Evolutionary conservation across 2,113 vertebrate genomes (phyloP), one percentile per base, ranked within the genome.

Genomic region (Mesembrinibis cayennensis): DNA sequence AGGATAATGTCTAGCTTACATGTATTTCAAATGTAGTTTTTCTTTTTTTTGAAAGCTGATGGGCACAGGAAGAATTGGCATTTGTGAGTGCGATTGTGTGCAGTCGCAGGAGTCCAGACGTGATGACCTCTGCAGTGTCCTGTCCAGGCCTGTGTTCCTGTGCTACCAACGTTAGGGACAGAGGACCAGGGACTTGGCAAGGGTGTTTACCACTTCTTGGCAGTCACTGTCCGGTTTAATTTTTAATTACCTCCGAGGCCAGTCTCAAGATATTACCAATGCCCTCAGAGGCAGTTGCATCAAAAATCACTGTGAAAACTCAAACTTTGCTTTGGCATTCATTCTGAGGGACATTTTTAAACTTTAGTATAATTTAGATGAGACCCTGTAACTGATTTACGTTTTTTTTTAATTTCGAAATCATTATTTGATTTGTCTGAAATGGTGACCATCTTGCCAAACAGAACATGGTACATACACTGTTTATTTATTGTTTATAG

Each of bases 271-370:
- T 95, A 79, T 44, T 62, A 59, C 49, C 42, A 59, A 30, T 88
- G 74, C 38, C 70, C 74, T 90, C 53, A 17, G 45, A 85, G 58
- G 5, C 49, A 80, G 53, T 95, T 94, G 70, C 32, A 0, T 94
- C 78, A 93, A 73, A 82, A 94, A 93, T 94, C 49, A 71, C 70
- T 66, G 50, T n/a, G 42, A 93, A 95, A 95, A 62, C 22, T 42
- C 66, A 95, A 95, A 70, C 81, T 92, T 91, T 95, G 40, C 26
- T 95, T 97, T 94, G 84, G 83, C 89, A 80, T 77, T 87, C 2
- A 3, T 93, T 91, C 89, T 79, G 73, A 87, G 66, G 42, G 58
- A 45, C 13, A 82, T 59, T 89, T 91, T 30, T 40, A 78, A 91
- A 63, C 34, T 72, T 79, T 7, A 45, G 19, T 45, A 50, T 65